A percentile compares a stretch with the other conserved stretches of the same genome.
Conservation (phyloP, 2,113 vertebrate species). For the Jaculus jaculus region DNA sequence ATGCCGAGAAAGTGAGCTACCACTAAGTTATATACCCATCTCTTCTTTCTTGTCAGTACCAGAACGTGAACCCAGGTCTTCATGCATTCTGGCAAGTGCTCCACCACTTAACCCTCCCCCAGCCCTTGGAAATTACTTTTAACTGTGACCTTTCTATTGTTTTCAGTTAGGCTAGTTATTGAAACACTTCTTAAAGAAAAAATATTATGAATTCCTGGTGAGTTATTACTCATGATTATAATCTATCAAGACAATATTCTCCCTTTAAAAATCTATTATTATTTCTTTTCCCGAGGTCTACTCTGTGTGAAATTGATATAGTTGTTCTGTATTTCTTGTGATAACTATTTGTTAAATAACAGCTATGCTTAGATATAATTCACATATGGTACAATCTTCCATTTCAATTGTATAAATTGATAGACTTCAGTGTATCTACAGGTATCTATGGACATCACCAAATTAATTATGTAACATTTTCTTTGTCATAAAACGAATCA, state of each 20-base stretch:
- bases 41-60: too few relatives aligned
- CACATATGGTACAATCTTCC: accelerated
- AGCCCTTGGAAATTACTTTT: too few relatives aligned
- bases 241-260: neutral
- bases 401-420: neutral
- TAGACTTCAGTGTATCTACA: neutral
- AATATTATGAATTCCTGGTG: neutral
- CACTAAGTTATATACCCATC: too few relatives aligned
- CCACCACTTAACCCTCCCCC: too few relatives aligned
- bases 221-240: neutral
- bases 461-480: neutral
- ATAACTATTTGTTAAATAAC: neutral
- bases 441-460: too few relatives aligned
- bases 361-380: neutral
- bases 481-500: neutral
- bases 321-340: neutral
- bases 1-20: too few relatives aligned
- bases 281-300: neutral
- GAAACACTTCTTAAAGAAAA: neutral
- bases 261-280: neutral
- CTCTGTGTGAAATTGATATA: neutral
- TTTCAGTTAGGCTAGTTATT: neutral
- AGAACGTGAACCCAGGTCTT: too few relatives aligned
- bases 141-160: too few relatives aligned
- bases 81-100: too few relatives aligned